phyloP scores from a whole-genome alignment of 2,888 invertebrate species.

The Hartigia nigra region DNA sequence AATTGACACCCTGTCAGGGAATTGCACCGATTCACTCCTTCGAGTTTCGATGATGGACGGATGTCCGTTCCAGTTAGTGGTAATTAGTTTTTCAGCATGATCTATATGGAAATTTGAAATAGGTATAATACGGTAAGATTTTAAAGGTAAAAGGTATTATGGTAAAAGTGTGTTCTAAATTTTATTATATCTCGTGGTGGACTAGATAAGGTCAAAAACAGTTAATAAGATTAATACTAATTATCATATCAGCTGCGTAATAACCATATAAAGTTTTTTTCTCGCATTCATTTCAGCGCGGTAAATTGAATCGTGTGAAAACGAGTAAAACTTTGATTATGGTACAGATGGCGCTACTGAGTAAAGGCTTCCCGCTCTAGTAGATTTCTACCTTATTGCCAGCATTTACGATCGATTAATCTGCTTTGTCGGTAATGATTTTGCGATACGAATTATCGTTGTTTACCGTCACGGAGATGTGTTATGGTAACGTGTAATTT shows the following conservation, averaged over 20 bases:
- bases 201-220: neutral
- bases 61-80: conserved; percentile 43
- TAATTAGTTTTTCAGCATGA: neutral
- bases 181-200: neutral
- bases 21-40: conserved; percentile 43
- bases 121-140: neutral
- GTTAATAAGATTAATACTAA: neutral
- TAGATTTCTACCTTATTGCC: neutral
- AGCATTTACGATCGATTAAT: neutral
- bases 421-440: neutral
- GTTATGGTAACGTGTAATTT: neutral
- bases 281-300: no score
- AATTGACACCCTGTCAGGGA: conserved; percentile 52
- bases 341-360: neutral
- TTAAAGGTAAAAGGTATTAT: neutral
- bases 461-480: neutral
- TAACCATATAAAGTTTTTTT: no score
- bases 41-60: conserved; percentile 44
- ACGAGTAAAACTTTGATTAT: neutral
- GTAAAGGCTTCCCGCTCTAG: neutral
- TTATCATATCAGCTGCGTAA: neutral
- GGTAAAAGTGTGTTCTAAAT: neutral
- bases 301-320: neutral
- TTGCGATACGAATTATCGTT: neutral
- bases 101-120: neutral